These are phyloP conservation scores for Cynaeus angustus DNA, from an alignment of 2,888 invertebrate genomes.

Conservation along the genomic window DNA sequence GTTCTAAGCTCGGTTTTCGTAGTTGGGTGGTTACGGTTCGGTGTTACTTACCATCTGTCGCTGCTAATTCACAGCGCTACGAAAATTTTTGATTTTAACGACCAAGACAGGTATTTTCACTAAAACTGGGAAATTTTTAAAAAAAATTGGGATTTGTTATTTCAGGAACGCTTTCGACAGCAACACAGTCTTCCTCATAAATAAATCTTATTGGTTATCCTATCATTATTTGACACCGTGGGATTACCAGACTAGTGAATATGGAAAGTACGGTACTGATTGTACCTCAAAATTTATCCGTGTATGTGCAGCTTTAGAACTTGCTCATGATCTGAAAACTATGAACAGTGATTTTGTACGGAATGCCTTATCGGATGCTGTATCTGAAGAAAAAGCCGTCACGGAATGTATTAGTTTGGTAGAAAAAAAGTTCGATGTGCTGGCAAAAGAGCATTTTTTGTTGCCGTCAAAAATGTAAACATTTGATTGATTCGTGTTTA, in stretches of 20 bases:
- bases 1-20: constrained; percentile 78
- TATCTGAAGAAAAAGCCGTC: constrained; percentile 75
- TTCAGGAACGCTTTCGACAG: constrained; percentile 82
- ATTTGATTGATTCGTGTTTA: not conserved
- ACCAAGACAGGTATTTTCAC: constrained; percentile 83
- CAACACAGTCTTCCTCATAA: constrained; percentile 83
- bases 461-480: constrained; percentile 8
- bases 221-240: constrained; percentile 87
- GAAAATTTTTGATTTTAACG: constrained; percentile 82
- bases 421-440: constrained; percentile 64
- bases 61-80: constrained; percentile 85
- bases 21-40: constrained; percentile 81
- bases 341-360: constrained; percentile 78
- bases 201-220: constrained; percentile 85
- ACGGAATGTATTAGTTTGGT: constrained; percentile 75
- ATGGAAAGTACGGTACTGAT: constrained; percentile 82
- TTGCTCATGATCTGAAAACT: constrained; percentile 79
- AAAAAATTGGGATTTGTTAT: no score
- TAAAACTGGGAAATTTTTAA: no score
- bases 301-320: constrained; percentile 80
- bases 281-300: constrained; percentile 80
- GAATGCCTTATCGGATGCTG: constrained; percentile 76
- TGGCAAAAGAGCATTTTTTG: constrained; percentile 70
- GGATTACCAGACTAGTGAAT: constrained; percentile 90
- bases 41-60: constrained; percentile 78